Evolutionary conservation across 2,797 vertebrate genomes (phyloP), one percentile per base, ranked within the genome.

Genomic region (Macropodus opercularis): DNA sequence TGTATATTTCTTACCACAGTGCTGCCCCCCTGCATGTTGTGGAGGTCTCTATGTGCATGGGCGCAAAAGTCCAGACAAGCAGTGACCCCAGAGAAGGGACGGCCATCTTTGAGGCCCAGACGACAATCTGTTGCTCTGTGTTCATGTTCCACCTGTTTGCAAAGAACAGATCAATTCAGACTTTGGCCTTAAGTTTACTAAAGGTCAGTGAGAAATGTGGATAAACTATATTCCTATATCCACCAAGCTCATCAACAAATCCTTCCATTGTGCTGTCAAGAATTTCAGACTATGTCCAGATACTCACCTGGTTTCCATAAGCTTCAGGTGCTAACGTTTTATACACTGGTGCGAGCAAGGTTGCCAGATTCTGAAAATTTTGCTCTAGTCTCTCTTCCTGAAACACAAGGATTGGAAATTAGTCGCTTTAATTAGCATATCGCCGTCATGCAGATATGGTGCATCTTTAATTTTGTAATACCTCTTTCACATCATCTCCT

Each of bases 21-120:
- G 59, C 97, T 99, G 61, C 98, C 98, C 0, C 97, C 96, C 62
- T 92, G 94, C 98, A 99, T 99, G 79, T 99, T 99, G 89, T 99
- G 98, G 67, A 97, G 90, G 83, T 99, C 98, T 87, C 97, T 94
- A 71, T 99, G 98, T 74, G 98, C 93, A 6, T 99, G 98, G 63
- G 98, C 98, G 34, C 96, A 99, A 74, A 99, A 99, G 85, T 99
- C 98, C 72, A 99, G 74, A 79, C 98, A 99, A 22, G 97, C 97
- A 2, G 98, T 99, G 79, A 99, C 98, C 39, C 98, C 98, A 26
- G 98, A 99, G 90, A 99, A 99, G 0, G 98, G 98, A 18, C 96
- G 95, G 12, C 98, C 98, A 57, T 98, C 96, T 72, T 94, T 94
- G 26, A 91, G 58, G 18, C 98, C 98, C 75, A 99, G 89, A 15